Percentiles rank a stretch among this genome's conserved stretches.
phyloP scores from a whole-genome alignment of 1,140 invertebrate genomes.

The Platorchestia sp. region DNA sequence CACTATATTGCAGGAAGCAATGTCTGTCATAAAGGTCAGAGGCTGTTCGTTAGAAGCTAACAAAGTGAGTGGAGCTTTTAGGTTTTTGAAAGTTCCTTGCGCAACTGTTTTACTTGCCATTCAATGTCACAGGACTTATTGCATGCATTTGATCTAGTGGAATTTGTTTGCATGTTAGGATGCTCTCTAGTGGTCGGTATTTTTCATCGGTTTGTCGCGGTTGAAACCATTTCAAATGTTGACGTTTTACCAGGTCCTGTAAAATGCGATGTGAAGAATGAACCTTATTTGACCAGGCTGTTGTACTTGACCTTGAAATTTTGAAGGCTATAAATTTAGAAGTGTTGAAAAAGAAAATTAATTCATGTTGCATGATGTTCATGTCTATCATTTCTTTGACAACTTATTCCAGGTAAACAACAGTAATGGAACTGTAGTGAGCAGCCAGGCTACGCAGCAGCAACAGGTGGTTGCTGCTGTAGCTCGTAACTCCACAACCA shows the following conservation, averaged over 20 bases:
- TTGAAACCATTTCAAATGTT: not conserved
- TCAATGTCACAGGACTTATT: too few species aligned
- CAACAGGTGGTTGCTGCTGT: slow-evolving; percentile 26
- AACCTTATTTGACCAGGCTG: not conserved
- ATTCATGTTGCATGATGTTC: not conserved
- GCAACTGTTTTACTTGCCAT: too few species aligned
- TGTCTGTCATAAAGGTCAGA: too few species aligned
- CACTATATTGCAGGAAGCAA: too few species aligned
- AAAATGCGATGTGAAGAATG: not conserved
- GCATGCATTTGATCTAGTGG: too few species aligned
- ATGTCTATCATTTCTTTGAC: not conserved
- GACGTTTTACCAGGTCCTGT: not conserved
- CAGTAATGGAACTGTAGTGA: not conserved
- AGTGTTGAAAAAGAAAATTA: not conserved
- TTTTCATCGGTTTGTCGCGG: too few species aligned
- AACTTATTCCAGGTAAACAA: not conserved
- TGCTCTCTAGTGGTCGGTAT: too few species aligned
- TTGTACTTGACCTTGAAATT: not conserved
- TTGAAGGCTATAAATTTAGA: not conserved
- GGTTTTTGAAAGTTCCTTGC: too few species aligned
- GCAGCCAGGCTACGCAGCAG: slow-evolving; percentile 30
- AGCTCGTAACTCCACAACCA: not conserved
- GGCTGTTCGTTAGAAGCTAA: too few species aligned
- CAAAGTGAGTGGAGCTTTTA: too few species aligned
- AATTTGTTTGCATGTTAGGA: too few species aligned